A percentile compares a stretch with the other conserved stretches of the same genome.
phyloP scores from a whole-genome alignment of 2,113 vertebrate species.

The Struthio camelus region DNA sequence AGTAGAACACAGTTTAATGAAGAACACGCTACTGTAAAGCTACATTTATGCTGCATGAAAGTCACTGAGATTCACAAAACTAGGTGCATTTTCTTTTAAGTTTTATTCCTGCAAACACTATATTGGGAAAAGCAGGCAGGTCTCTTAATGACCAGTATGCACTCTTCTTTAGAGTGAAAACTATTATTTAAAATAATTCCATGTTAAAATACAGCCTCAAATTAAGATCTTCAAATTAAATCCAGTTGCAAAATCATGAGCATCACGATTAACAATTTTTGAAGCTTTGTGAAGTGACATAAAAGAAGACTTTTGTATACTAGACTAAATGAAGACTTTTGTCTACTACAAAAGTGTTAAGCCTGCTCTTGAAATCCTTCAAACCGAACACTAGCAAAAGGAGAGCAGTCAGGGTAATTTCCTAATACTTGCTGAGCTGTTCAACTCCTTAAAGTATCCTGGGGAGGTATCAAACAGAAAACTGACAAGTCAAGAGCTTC shows the following conservation, averaged over 20 bases:
- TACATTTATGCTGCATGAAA: background rate
- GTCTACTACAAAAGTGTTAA: background rate
- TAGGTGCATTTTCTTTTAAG: rapidly evolving
- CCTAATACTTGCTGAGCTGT: background rate
- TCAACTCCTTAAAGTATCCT: background rate
- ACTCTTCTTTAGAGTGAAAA: background rate
- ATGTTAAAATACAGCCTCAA: background rate
- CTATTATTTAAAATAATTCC: background rate
- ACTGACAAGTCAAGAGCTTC: background rate
- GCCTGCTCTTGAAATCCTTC: background rate
- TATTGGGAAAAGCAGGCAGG: background rate
- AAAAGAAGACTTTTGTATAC: background rate
- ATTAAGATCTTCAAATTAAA: background rate
- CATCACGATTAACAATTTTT: background rate
- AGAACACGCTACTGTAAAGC: background rate
- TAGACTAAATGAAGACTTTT: background rate
- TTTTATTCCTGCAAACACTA: background rate
- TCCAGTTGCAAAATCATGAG: background rate
- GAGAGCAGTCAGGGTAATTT: background rate
- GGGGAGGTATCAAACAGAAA: background rate
- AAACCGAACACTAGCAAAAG: background rate
- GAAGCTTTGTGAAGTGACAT: background rate
- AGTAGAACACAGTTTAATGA: background rate
- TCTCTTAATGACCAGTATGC: background rate
- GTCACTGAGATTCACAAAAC: background rate